phyloP scores from a whole-genome alignment of 2,113 vertebrate genomes.

The Tragelaphus buxtoni region DNA sequence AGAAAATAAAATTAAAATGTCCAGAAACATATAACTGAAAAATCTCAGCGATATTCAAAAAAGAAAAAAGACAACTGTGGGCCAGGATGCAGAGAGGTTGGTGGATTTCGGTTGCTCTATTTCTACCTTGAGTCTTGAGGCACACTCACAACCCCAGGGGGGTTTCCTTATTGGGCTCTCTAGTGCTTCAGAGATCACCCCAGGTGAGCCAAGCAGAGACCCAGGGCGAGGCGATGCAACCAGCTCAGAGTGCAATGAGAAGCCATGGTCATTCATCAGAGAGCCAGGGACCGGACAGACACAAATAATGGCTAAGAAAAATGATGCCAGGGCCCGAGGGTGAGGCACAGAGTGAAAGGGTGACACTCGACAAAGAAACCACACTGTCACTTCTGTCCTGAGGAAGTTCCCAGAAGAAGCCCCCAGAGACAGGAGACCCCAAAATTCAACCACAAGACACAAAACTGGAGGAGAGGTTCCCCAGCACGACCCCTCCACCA shows the following conservation, averaged over 20 bases:
- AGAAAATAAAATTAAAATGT: neutral
- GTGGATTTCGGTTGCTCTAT: rapidly evolving
- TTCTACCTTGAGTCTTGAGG: neutral
- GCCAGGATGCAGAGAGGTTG: rapidly evolving
- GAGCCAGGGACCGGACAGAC: rapidly evolving
- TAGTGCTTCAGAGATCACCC: neutral
- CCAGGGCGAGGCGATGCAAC: rapidly evolving
- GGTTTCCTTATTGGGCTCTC: neutral
- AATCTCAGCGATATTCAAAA: too few species aligned
- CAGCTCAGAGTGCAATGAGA: neutral
- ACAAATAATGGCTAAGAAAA: neutral
- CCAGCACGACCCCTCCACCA: rapidly evolving
- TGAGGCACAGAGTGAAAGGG: neutral
- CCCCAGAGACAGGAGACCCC: neutral
- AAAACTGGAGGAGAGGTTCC: neutral
- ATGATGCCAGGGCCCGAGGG: neutral
- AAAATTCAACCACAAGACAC: too few species aligned
- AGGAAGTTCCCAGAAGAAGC: neutral
- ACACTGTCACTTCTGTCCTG: neutral
- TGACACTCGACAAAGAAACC: neutral
- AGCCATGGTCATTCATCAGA: neutral
- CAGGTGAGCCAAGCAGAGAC: neutral
- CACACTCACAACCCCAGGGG: neutral
- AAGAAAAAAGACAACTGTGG: neutral
- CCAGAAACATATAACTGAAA: neutral